Base-by-base conservation (phyloP, 2,797 vertebrate genomes). In the Manis pentadactyla region DNA sequence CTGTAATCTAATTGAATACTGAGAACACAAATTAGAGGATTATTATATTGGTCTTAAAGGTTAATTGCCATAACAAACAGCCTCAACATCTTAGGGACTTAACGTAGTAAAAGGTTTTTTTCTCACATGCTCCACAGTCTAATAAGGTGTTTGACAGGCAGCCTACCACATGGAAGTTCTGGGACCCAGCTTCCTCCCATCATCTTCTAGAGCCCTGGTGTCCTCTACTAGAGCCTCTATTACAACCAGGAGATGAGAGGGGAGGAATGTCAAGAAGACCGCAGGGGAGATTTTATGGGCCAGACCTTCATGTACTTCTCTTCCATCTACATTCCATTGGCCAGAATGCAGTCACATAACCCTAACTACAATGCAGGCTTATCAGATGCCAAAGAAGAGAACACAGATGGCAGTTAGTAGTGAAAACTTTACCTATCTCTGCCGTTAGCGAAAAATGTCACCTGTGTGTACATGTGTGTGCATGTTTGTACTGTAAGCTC, bases 31-130 rank as follows among this genome's bases (percentile, higher is more conserved):
- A 81, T 87, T 85, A 87, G 49, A 63, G 42, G 25, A 79, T 94
- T 74, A 57, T 59, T 78, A 49, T 94, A 78, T 73, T 73, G 68
- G 49, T 49, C 57, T 94, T 90, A 94, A 92, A 87, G 46, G 8
- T 59, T 93, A 90, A 93, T 79, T 87, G 17, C 31, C 84, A 11
- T 83, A 78, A 84, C 39, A 93, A 39, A 69, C 37, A 81, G 53
- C 31, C 0, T 74, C 85, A 77, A 82, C 10, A 49, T 66, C 34
- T 71, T 77, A 55, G 34, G 31, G 17, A 71, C 31, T 90, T 90
- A 59, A 84, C 29, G 77, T 61, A 61, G 18, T 92, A 61, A 34
- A 91, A 59, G 0, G 19, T 42, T 87, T 92, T 86, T 49, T 94
- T 68, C 71, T 94, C 34, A 90, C 9, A 92, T 46, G 93, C 14